Conservation (phyloP, 2,113 vertebrate genomes). For the Ceratotherium simum region DNA sequence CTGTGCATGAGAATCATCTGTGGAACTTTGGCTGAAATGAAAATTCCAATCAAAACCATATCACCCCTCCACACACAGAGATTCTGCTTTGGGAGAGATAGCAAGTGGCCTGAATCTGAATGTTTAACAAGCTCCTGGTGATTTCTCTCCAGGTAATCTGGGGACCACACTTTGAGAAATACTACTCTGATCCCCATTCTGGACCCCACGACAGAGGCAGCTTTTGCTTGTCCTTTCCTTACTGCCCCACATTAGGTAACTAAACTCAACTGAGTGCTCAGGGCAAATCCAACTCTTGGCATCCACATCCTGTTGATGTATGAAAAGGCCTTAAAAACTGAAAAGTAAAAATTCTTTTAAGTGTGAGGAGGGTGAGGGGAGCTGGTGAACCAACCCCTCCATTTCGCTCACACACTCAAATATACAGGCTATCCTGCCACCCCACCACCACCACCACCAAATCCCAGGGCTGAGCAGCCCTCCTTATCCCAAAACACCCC, state of each 20-base stretch:
- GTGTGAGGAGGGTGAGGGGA: not conserved
- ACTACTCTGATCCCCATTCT: not conserved
- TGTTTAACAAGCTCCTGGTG: not conserved
- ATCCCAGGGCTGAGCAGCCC: not conserved
- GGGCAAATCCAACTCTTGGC: not conserved
- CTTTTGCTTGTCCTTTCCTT: not conserved
- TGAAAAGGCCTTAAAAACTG: not conserved
- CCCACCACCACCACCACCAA: not conserved
- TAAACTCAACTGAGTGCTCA: not conserved
- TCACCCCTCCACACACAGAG: not conserved
- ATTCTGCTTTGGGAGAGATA: not conserved
- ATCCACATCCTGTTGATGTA: not conserved
- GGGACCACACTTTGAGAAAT: not conserved
- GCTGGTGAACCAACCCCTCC: not conserved
- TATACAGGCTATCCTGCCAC: not conserved
- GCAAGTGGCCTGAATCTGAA: not conserved
- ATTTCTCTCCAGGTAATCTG: not conserved
- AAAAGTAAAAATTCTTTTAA: not conserved
- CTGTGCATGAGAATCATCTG: not conserved
- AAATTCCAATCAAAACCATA: not conserved
- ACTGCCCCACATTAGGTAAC: not conserved
- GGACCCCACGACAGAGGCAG: not conserved
- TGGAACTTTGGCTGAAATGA: slow-evolving; percentile 17
- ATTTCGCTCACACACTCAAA: not conserved
- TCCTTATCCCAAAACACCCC: not conserved